Base-by-base conservation (phyloP, 1,140 invertebrate species). In the Drosophila murphyi region DNA sequence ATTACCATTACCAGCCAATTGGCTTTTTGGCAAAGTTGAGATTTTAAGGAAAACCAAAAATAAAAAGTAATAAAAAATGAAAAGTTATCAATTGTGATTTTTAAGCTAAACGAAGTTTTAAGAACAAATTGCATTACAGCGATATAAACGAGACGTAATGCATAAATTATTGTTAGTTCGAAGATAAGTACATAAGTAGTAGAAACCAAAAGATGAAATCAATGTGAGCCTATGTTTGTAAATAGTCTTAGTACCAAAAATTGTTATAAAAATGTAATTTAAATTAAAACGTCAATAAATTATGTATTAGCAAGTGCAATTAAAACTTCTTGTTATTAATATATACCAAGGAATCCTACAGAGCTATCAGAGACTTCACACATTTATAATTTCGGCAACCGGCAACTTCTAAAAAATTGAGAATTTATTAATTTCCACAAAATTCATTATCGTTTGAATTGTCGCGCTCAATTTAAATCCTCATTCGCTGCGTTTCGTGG, bases 261-360 rank as follows among this genome's bases (percentile, higher is more conserved):
- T 86, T 89, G 85, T 88, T 89, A 90, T 86, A 63, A 73, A 77
- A 68, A 77, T 77, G 70, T 86, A 90, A 89, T 87, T 90, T 89
- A 82, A 90, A 87, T 87, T 76, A 90, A 83, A 83, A 80, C 73
- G 77, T 88, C 83, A 88, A 89, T 88, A 88, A 89, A 79, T 72
- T 76, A 91, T 91, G 82, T 91, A 89, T 91, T 89, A 90, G 88
- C 72, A 89, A 89, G 87, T 91, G 82, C 76, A 89, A 76, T 77
- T 62, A 54, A 60, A 78, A 57, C 59, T 56, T 10, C 29, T 43
- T 32, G 10, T 45, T 45, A 20, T 59, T 5, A 32, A 32, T 59
- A 1, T 4, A 6, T 2, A n/a, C 7, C 7, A 50, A 31, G 20
- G 20, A 20, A 20, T 20, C 20, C 20, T 20, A 20, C 20, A 0